Evolutionary conservation across 2,888 invertebrate species (phyloP), one percentile per base, ranked within the genome.

Genomic region (Chymomyza caudatula): DNA sequence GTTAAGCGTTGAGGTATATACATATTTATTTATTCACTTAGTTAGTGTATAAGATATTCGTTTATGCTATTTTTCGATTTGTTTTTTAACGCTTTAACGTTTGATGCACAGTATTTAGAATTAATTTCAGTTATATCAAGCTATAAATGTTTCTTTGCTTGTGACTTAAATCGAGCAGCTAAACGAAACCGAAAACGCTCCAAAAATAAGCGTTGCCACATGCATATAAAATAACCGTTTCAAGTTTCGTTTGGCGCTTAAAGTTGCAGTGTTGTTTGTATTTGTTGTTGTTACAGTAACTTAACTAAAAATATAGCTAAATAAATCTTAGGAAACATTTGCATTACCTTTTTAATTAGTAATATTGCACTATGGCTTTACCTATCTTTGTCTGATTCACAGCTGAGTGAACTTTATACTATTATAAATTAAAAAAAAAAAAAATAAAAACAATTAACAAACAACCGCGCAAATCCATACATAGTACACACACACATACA

Each of bases 31-130:
- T 69, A 69, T 63, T 56, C 42, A 61, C 44, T 13, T 44, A 52
- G 61, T 22, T 57, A 42, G 13, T 42, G 43, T 43, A 66, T 59
- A 63, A 51, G 60, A 47, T 37, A 43, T 59, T 58, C 29, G 49
- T 58, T 54, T 17, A 37, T 51, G 29, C 29, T 23, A 65, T 49
- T 70, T 43, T 59, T 54, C 56, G 47, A 25, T 64, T 29, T 29
- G 25, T 43, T 49, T 19, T n/a, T 22, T 3, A 11, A 23, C 54
- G 47, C 64, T 52, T 51, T 68, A 56, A 69, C 67, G 70, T 76
- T 78, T 74, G 71, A 78, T 82, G 79, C 85, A 82, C 80, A 77
- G 80, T 85, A 67, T 81, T 62, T 67, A 13, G 29, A 13, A 13
- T 37, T 11, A 4, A 37, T 11, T 1, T 37, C 11, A 37, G 29